Evolutionary conservation across 1,140 invertebrate genomes (phyloP), one percentile per base, ranked within the genome.

Genomic region (Anastrepha ludens): DNA sequence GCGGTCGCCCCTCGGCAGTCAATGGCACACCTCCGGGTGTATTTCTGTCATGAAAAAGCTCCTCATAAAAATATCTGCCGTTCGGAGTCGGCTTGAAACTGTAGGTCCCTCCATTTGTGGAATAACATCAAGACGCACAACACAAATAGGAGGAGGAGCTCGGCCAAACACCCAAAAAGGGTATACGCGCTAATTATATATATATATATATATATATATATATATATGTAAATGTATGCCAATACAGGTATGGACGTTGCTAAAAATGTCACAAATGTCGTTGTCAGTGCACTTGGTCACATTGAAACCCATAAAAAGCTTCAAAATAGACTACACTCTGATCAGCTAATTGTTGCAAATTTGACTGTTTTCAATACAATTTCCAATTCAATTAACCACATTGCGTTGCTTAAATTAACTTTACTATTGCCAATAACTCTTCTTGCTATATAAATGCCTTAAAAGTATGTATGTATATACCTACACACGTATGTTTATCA

Each of bases 241-340:
- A 29, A 29, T 29, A 29, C 29, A 29, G 29, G 29, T 29, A 29
- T 29, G 29, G 29, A 29, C 29, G 29, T 29, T 29, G 29, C 29
- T 29, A 29, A 29, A 29, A 29, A 29, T 29, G 29, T 29, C 29
- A 29, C 29, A 29, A 29, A 29, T 29, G 29, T 29, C 29, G 29
- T 29, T 67, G 65, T 41, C 29, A 62, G 11, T 11, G 9, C 60
- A 17, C 60, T 62, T 62, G 17, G 7, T 39, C 64, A 67, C 64
- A 47, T 74, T 44, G n/a, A 74, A 74, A 0, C 70, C 70, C 70
- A 3, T 74, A 74, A 74, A 74, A 50, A 41, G 70, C 70, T 74
- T 74, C 44, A 74, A 50, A 74, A 17, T 47, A 39, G 44, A 74
- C 15, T 50, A 15, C 13, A n/a, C 44, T 47, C 29, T 47, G 70